phyloP scores from a whole-genome alignment of 1,140 invertebrate species.

The Drosophila melanica region DNA sequence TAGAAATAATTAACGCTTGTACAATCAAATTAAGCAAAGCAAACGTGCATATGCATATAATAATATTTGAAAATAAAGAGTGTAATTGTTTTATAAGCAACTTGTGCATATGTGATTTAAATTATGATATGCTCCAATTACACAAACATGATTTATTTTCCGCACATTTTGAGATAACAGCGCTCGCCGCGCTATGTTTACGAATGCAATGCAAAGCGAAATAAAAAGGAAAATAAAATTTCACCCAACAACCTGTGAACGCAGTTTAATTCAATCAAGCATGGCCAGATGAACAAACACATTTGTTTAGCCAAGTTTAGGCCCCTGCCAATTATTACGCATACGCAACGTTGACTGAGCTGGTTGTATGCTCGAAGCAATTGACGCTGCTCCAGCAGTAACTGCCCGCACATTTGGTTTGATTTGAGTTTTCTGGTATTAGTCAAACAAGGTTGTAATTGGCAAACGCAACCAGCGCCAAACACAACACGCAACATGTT shows the following conservation, averaged over 20 bases:
- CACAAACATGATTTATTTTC: no score
- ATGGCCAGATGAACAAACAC: neutral
- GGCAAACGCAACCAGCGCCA: slow-evolving; percentile 4
- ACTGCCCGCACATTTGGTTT: slow-evolving; percentile 1
- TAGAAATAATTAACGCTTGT: neutral
- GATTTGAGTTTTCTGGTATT: neutral
- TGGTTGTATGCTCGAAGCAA: slow-evolving; percentile 1
- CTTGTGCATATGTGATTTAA: no score
- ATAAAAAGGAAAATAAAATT: neutral
- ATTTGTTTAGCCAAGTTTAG: neutral
- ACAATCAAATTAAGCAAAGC: no score
- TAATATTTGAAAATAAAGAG: no score
- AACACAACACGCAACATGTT: slow-evolving; percentile 25
- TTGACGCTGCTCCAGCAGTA: neutral
- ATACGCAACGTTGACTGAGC: slow-evolving; percentile 42
- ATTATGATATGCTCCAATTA: no score
- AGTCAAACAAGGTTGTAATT: slow-evolving; percentile 27
- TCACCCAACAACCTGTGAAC: neutral
- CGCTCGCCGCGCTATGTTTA: neutral
- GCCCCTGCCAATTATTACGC: slow-evolving; percentile 26
- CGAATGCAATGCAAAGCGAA: slow-evolving; percentile 2
- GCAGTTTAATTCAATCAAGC: slow-evolving; percentile 13
- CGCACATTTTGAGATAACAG: neutral
- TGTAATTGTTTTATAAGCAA: no score
- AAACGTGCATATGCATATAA: no score